Evolutionary conservation across 53 echinoderm and acorn worm species (phyloP).

Genomic region (Hippasteria phrygiana): DNA sequence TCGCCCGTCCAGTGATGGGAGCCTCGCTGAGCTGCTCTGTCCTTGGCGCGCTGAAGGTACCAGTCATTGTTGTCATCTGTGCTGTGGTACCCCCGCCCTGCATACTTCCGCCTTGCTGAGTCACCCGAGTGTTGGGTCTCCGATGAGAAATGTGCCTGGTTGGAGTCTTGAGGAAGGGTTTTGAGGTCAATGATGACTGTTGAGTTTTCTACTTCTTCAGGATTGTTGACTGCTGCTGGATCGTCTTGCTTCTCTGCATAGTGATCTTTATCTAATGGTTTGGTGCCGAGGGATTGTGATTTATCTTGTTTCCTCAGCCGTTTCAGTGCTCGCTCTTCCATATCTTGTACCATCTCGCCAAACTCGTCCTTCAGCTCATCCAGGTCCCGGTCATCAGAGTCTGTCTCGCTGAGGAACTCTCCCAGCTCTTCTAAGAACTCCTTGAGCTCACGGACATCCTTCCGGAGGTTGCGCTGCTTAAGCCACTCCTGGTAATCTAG

Average conservation of each 20-base stretch:
- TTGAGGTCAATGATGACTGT: conserved; percentile 59
- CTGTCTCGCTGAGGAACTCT: conserved; percentile 89
- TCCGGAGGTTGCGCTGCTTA: conserved; percentile 74
- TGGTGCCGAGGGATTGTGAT: neutral
- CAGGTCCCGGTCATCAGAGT: conserved; percentile 77
- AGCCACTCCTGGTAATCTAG: conserved; percentile 89
- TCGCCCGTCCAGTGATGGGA: conserved; percentile 27
- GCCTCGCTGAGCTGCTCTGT: conserved; percentile 71
- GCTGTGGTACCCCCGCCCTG: conserved; percentile 78
- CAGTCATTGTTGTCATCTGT: conserved; percentile 71
- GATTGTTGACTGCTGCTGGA: no score
- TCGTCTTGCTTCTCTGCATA: neutral
- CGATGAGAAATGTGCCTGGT: neutral
- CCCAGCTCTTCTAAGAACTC: conserved; percentile 92
- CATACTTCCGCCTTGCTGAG: conserved; percentile 65
- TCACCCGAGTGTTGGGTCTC: neutral
- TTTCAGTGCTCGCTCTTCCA: conserved; percentile 73
- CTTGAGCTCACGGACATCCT: conserved; percentile 81
- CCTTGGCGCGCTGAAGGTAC: conserved; percentile 84
- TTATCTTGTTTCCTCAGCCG: conserved; percentile 1
- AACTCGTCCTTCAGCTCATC: conserved; percentile 95
- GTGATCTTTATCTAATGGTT: neutral
- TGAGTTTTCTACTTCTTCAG: conserved; percentile 25
- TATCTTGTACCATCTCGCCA: conserved; percentile 93
- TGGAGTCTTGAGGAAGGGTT: conserved; percentile 14